Evolutionary conservation across 2,888 invertebrate genomes (phyloP).

Genomic region (Harpagoxenus sublaevis): DNA sequence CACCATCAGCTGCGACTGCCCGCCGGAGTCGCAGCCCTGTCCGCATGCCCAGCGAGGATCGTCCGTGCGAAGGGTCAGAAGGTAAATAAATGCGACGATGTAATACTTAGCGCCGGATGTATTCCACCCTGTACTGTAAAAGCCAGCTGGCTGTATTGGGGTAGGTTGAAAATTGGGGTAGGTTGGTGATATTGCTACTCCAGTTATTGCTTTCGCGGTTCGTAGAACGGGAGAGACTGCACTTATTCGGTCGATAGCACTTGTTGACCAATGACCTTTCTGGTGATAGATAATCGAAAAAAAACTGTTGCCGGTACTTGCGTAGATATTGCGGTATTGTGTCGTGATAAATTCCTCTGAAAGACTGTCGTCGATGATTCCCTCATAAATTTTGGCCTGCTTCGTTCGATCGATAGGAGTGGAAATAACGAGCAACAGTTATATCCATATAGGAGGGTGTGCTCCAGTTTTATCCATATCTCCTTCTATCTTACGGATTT

Average conservation of each 20-base stretch:
- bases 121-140: background rate
- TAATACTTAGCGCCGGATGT: background rate
- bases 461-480: background rate
- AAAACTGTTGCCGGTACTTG: background rate
- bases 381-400: background rate
- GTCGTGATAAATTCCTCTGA: background rate
- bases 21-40: constrained; percentile 82
- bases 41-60: constrained; percentile 77
- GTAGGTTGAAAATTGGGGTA: constrained; percentile 12
- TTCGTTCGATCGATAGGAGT: constrained; percentile 43
- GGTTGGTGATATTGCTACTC: background rate
- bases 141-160: background rate
- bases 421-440: constrained; percentile 45
- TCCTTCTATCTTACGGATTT: background rate
- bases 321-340: background rate
- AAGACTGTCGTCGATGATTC: background rate
- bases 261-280: constrained; percentile 41
- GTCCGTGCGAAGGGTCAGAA: constrained; percentile 77
- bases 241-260: constrained; percentile 35
- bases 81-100: constrained; percentile 75
- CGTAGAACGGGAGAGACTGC: background rate
- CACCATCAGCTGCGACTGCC: constrained; percentile 81
- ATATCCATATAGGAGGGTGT: background rate
- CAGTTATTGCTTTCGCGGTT: background rate
- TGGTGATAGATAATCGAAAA: background rate